Base-by-base conservation (phyloP, 1,140 invertebrate species). In the Polyergus mexicanus region DNA sequence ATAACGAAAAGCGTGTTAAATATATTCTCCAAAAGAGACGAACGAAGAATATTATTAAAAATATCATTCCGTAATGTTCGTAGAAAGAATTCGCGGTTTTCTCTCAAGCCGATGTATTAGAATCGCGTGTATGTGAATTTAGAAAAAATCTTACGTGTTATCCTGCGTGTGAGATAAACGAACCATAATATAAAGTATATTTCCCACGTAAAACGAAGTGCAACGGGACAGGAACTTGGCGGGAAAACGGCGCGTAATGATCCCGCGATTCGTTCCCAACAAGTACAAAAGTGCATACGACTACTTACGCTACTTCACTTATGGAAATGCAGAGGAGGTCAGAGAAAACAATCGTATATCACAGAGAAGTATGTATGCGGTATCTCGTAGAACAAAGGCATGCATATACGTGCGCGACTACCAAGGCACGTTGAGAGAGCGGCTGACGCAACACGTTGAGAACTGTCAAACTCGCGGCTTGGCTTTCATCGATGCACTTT, bases 171-270 rank as follows among this genome's bases (percentile, higher is more conserved):
- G 32, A 35, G 7, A 38, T 38, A 65, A 62, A 62, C 16, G 1
- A 19, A 19, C 5, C 7, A 63, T 32, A 28, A 63, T 32, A 19
- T 11, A 28, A 0, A 66, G 22, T 13, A 25, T 68, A 1, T 25
- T 68, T 68, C n/a, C 11, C n/a, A 44, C n/a, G 62, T 11, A 68
- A 68, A 68, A 68, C 41, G 16, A n/a, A 66, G 4, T 41, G 11
- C 11, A 41, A 41, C 44, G n/a, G 25, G 3, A 28, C 32, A 32
- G 32, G 3, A 32, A 32, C n/a, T 25, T n/a, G 66, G 22, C 38
- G 22, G n/a, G 11, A 68, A 44, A 13, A 11, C 41, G 1, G n/a
- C n/a, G 10, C 10, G 22, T 16, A 47, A 44, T 10, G 47, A 44
- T 68, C 22, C 47, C 22, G 38, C 66, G 22, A 68, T 44, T 47